Evolutionary conservation across 2,113 vertebrate species (phyloP), one percentile per base, ranked within the genome.

Genomic region (Corythaeola cristata): DNA sequence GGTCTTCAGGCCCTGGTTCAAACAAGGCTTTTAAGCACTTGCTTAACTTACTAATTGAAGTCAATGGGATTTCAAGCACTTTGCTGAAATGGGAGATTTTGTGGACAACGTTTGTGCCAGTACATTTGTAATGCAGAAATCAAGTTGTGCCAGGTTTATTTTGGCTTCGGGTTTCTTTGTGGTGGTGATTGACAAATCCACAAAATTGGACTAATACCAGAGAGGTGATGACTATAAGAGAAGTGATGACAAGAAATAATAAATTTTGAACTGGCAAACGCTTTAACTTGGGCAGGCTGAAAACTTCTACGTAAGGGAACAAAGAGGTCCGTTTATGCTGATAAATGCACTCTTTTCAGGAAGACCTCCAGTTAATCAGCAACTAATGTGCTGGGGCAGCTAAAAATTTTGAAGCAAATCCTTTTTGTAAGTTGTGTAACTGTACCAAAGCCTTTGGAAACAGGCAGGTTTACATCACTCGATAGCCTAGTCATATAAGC

Each of bases 121-220:
- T 76, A 69, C 86, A 67, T 95, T 95, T 96, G 93, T 95, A 95
- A 96, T 85, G 92, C 93, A 91, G 77, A 91, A 95, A 89, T 96
- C 84, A 55, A 94, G 89, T 88, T 9, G 2, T 80, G 84, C 94
- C 87, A 93, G 95, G 87, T 96, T 97, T 97, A 74, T 95, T 97
- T 96, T 97, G 97, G 96, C 97, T 91, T 85, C 2, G 3, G 16
- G 13, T 94, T 96, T 96, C 95, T 96, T 94, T 83, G 84, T 96
- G 91, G 95, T 97, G 89, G 67, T 85, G 94, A 96, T 82, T 97
- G 97, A 97, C 95, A 97, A 97, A 97, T 97, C 93, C 95, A 89
- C 89, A 74, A 84, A 88, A 89, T 76, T 97, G 94, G 95, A 96
- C 85, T 87, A 47, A 59, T 47, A 95, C 95, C 96, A 96, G 84